These are phyloP conservation scores for Enteromius anoplus DNA, from an alignment of 2,797 vertebrate species.

Conservation along the genomic window DNA sequence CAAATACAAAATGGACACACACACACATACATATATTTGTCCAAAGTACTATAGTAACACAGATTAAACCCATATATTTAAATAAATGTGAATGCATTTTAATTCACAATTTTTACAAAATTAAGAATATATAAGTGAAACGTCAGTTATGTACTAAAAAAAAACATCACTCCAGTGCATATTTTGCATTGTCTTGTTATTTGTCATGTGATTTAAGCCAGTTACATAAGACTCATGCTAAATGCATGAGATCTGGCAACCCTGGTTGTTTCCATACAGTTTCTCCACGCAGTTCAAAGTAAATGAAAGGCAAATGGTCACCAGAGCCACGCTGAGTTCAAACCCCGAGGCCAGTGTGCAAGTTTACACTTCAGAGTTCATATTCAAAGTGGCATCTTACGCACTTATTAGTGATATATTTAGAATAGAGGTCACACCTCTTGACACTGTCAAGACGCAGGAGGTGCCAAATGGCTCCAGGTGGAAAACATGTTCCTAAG, in stretches of 20 bases:
- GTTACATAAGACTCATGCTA: neutral
- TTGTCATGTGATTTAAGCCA: neutral
- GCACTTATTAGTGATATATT: neutral
- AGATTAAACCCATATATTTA: too few species aligned
- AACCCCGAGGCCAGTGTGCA: neutral
- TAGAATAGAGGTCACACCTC: slow-evolving; percentile 26
- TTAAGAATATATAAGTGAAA: neutral
- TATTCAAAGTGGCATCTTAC: slow-evolving; percentile 12
- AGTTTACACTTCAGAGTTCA: slow-evolving; percentile 16
- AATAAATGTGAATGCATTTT: neutral
- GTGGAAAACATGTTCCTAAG: neutral
- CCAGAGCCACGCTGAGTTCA: neutral
- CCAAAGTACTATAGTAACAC: too few species aligned
- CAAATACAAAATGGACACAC: too few species aligned
- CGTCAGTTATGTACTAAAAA: neutral
- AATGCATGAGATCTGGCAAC: neutral
- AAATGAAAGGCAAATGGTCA: neutral
- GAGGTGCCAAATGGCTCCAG: slow-evolving; percentile 8
- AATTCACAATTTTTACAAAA: neutral
- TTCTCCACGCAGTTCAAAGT: neutral
- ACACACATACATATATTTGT: too few species aligned
- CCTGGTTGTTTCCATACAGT: neutral
- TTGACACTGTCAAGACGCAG: neutral
- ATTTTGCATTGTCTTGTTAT: neutral
- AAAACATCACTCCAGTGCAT: neutral